Evolutionary conservation across 1,140 invertebrate species (phyloP).

Genomic region (Drosophila neocordata): DNA sequence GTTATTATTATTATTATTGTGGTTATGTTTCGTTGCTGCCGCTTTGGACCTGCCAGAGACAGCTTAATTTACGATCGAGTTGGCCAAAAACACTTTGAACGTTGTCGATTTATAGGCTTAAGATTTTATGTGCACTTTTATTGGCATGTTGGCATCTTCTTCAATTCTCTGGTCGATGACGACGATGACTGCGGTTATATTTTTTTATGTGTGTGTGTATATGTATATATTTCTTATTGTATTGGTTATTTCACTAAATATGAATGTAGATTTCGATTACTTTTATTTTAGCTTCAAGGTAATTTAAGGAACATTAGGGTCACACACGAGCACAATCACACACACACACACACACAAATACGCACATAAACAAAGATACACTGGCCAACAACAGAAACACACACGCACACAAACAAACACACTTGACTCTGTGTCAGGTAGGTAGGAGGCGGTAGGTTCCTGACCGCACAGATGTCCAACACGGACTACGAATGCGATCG

Average conservation of each 20-base stretch:
- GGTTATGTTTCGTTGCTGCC: background rate
- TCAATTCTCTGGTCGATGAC: background rate
- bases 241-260: constrained; percentile 51
- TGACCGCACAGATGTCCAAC: constrained; percentile 33
- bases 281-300: constrained; percentile 60
- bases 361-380: constrained; percentile 14
- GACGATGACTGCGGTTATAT: background rate
- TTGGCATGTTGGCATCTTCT: constrained; percentile 24
- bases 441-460: constrained; percentile 27
- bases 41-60: constrained; percentile 14
- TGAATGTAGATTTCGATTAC: constrained; percentile 26
- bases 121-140: constrained; percentile 36
- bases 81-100: constrained; percentile 34
- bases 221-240: constrained; percentile 27
- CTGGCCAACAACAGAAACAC: background rate
- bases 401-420: constrained; percentile 44
- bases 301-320: constrained; percentile 78
- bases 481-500: constrained; percentile 21
- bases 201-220: background rate
- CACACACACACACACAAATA: constrained; percentile 18
- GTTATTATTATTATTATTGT: constrained; percentile 1
- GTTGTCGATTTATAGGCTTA: constrained; percentile 30
- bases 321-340: constrained; percentile 47
- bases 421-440: constrained; percentile 59
- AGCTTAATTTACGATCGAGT: constrained; percentile 33